These are phyloP conservation scores for Drosophila formosana DNA, from an alignment of 2,888 invertebrate species.

Conservation along the genomic window DNA sequence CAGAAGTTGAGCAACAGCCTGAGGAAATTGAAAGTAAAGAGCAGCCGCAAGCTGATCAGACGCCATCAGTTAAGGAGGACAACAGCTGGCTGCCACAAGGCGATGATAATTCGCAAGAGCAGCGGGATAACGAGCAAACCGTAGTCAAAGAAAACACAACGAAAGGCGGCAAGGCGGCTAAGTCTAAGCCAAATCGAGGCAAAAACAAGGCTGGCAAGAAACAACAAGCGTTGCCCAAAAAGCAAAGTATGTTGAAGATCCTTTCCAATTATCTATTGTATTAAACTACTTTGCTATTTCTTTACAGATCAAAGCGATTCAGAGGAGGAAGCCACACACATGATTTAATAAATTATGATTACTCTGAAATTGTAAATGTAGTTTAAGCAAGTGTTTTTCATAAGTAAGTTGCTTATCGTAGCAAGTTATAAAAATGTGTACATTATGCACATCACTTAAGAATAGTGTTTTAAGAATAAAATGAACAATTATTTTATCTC, in stretches of 20 bases:
- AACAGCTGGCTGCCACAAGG: slow-evolving; percentile 56
- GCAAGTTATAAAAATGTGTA: neutral
- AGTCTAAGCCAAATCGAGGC: slow-evolving; percentile 36
- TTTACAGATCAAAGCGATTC: slow-evolving; percentile 66
- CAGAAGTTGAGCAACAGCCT: slow-evolving; percentile 8
- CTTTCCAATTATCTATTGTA: neutral
- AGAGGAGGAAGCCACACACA: slow-evolving; percentile 60
- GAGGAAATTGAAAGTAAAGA: slow-evolving; percentile 10
- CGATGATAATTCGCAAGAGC: neutral
- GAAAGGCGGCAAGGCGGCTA: slow-evolving; percentile 17
- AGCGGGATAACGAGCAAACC: slow-evolving; percentile 1
- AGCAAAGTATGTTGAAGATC: slow-evolving; percentile 12
- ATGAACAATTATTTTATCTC: neutral
- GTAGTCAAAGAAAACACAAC: neutral
- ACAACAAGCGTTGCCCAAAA: slow-evolving; percentile 22
- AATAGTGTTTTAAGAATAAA: slow-evolving; percentile 1
- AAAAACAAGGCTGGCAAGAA: slow-evolving; percentile 44
- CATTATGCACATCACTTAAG: neutral
- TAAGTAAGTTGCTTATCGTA: neutral
- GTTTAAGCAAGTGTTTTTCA: neutral
- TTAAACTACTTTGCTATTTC: neutral
- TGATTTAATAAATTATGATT: slow-evolving; percentile 21
- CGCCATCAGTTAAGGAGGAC: slow-evolving; percentile 28
- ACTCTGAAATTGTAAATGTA: neutral
- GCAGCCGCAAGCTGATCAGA: slow-evolving; percentile 1